Evolutionary conservation across 2,888 invertebrate species (phyloP).

Genomic region (Thymelicus acteon): DNA sequence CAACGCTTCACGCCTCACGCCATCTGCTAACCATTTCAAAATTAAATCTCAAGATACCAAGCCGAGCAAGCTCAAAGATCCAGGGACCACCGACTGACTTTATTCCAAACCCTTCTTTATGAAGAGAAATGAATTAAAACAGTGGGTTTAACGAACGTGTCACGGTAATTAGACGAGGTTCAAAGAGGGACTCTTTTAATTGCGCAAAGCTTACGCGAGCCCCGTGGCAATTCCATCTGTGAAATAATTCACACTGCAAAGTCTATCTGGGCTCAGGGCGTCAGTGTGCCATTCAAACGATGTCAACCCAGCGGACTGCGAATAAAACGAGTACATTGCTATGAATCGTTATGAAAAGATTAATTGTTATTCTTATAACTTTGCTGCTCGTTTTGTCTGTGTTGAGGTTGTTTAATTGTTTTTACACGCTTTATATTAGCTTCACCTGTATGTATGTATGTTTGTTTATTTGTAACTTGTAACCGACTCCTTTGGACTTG

Average conservation of each 20-base stretch:
- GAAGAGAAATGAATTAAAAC: constrained; percentile 43
- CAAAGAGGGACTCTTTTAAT: constrained; percentile 50
- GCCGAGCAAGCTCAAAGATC: constrained; percentile 2
- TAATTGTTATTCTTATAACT: background rate
- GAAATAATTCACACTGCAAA: constrained; percentile 40
- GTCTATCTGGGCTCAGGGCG: constrained; percentile 25
- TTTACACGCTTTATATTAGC: too few relatives aligned
- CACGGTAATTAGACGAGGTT: constrained; percentile 52
- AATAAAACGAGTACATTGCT: background rate
- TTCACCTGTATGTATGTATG: too few relatives aligned
- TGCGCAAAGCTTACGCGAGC: constrained; percentile 40
- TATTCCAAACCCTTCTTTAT: constrained; percentile 20
- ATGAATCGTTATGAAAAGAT: background rate
- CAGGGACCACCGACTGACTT: constrained; percentile 15
- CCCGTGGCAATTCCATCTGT: constrained; percentile 39
- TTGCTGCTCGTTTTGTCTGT: background rate
- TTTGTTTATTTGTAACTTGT: too few relatives aligned
- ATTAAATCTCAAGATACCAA: constrained; percentile 20
- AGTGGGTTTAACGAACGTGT: constrained; percentile 47
- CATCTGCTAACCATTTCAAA: constrained; percentile 16
- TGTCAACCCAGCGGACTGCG: constrained; percentile 5
- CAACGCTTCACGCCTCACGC: background rate
- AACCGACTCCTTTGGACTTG: too few relatives aligned
- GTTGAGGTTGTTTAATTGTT: too few relatives aligned
- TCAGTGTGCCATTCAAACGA: constrained; percentile 23